Base-by-base conservation (phyloP, 2,888 invertebrate genomes). In the Lottia scabra region DNA sequence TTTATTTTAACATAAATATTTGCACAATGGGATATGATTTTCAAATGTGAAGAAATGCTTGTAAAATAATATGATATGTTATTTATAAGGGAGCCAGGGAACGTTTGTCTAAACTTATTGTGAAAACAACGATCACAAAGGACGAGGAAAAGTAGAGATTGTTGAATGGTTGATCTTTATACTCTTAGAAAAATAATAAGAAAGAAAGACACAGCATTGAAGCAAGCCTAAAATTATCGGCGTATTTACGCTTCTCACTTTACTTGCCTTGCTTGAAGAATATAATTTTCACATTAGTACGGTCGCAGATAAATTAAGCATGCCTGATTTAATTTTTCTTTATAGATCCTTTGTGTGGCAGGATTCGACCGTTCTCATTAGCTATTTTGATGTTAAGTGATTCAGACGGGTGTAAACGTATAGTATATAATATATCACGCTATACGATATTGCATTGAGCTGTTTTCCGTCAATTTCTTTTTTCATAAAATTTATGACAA, bases 261-360 rank as follows among this genome's bases (percentile, higher is more conserved):
- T 56, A 23, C 56, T 8, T 12, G 19, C 56, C 56, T 56, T 56
- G 19, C 19, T 10, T 23, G 56, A 23, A 56, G 56, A 56, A 56
- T 56, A 56, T 56, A 23, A 56, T 56, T 56, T 56, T 56, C 56
- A 56, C 56, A 56, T 56, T 56, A 23, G 56, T 56, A 56, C 19
- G 56, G 23, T 56, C 56, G 56, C 19, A 56, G 56, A 23, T 56
- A 23, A 56, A 23, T 19, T 19, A 23, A 23, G 56, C 23, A 56
- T 56, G 56, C 56, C 23, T 56, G 56, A 56, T 23, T 56, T 56
- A 56, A 56, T 15, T 13, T 23, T 23, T 23, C 23, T 56, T 56
- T 23, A 56, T 56, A 56, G 56, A 23, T 56, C 56, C 13, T 56
- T 56, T 56, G 56, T 56, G 56, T 13, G 19, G 13, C 19, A 23